phyloP scores from a whole-genome alignment of 2,888 invertebrate species.

The Hartigia nigra region DNA sequence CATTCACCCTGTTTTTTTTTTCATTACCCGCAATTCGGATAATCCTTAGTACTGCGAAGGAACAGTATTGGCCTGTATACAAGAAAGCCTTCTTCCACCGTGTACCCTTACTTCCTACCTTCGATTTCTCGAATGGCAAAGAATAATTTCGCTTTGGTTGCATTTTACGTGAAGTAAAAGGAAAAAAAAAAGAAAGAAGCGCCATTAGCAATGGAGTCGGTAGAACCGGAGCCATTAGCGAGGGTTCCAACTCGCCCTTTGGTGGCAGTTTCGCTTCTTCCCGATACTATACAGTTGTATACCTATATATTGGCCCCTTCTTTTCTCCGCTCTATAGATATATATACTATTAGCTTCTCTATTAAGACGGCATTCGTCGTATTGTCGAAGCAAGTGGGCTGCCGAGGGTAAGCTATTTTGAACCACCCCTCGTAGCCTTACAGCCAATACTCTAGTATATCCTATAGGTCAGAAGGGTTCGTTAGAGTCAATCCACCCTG shows the following conservation, averaged over 20 bases:
- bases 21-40: background rate
- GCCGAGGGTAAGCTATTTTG: slow-evolving; percentile 10
- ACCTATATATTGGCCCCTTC: background rate
- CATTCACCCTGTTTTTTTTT: background rate
- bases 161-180: background rate
- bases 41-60: background rate
- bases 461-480: slow-evolving; percentile 21
- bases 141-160: background rate
- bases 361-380: slow-evolving; percentile 8
- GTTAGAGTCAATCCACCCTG: slow-evolving; percentile 13
- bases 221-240: slow-evolving; percentile 6
- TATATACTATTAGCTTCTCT: background rate
- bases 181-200: slow-evolving; percentile 11
- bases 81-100: background rate
- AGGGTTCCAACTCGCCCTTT: background rate
- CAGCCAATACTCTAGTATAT: background rate
- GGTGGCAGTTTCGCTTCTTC: background rate
- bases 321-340: background rate
- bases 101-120: background rate
- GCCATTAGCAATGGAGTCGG: background rate
- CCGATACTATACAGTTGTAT: background rate
- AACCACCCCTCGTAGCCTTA: slow-evolving; percentile 9
- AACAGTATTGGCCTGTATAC: background rate
- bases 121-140: background rate
- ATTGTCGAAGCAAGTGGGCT: slow-evolving; percentile 19